phyloP scores from a whole-genome alignment of 2,113 vertebrate genomes.

The Gallinago jamesoni region DNA sequence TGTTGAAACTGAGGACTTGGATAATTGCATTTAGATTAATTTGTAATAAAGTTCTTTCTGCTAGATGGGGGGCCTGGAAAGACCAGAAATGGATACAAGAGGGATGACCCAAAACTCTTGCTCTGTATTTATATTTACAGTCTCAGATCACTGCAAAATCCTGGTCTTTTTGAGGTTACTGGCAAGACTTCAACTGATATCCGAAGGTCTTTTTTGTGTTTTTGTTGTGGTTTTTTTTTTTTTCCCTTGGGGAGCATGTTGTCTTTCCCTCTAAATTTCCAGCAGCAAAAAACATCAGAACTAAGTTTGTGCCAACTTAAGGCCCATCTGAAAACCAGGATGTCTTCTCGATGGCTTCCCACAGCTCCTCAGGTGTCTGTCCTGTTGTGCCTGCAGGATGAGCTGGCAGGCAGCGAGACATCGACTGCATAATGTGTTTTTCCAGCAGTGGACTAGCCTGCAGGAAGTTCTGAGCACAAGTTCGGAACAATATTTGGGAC shows the following conservation, averaged over 20 bases:
- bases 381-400: neutral
- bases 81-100: neutral
- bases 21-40: neutral
- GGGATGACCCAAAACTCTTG: neutral
- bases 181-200: neutral
- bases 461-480: neutral
- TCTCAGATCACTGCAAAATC: neutral
- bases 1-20: neutral
- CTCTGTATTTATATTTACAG: neutral
- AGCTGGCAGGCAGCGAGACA: accelerated
- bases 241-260: neutral
- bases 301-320: neutral
- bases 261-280: neutral
- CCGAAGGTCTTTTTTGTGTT: neutral
- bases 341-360: neutral
- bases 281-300: neutral
- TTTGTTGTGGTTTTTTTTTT: neutral
- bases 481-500: neutral
- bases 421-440: neutral
- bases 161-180: neutral
- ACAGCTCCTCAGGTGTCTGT: neutral
- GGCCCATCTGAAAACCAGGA: neutral
- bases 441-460: neutral
- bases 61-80: neutral
- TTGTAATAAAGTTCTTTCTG: neutral